These are phyloP conservation scores for Sceloporus undulatus DNA, from an alignment of 2,113 vertebrate genomes.

Conservation along the genomic window DNA sequence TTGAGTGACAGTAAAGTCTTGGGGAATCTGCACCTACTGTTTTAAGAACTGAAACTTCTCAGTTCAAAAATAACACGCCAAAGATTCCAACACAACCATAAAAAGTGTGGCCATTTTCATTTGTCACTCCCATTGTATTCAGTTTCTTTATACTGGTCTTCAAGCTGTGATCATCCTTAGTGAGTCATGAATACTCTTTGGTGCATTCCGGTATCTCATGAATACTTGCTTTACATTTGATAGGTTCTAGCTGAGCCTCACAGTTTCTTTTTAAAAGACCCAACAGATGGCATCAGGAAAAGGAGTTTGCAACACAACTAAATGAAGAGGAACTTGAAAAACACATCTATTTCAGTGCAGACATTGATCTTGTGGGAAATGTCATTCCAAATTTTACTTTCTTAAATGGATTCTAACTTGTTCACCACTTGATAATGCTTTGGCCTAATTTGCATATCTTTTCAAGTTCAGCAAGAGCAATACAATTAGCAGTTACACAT, in stretches of 20 bases:
- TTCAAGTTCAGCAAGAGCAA: background rate
- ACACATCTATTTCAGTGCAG: background rate
- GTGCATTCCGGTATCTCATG: background rate
- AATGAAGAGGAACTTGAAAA: constrained; percentile 7
- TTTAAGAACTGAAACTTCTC: background rate
- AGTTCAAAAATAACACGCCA: background rate
- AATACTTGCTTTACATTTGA: constrained; percentile 8
- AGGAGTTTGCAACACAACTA: background rate
- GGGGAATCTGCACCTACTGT: no score
- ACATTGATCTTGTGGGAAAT: background rate
- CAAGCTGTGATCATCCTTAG: constrained; percentile 8
- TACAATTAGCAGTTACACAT: background rate
- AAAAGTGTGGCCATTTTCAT: background rate
- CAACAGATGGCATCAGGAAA: constrained; percentile 14
- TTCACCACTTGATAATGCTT: constrained; percentile 11
- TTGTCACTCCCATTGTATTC: background rate
- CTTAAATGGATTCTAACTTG: background rate
- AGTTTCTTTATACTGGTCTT: constrained; percentile 2
- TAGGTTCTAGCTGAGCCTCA: constrained; percentile 13
- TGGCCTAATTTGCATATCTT: accelerated
- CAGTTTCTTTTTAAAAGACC: background rate
- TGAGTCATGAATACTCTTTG: constrained; percentile 18
- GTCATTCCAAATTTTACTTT: constrained; percentile 35
- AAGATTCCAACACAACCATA: constrained; percentile 6
- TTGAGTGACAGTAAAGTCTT: background rate